Evolutionary conservation across 2,113 vertebrate genomes (phyloP), one percentile per base, ranked within the genome.

Genomic region (Pungitius pungitius): DNA sequence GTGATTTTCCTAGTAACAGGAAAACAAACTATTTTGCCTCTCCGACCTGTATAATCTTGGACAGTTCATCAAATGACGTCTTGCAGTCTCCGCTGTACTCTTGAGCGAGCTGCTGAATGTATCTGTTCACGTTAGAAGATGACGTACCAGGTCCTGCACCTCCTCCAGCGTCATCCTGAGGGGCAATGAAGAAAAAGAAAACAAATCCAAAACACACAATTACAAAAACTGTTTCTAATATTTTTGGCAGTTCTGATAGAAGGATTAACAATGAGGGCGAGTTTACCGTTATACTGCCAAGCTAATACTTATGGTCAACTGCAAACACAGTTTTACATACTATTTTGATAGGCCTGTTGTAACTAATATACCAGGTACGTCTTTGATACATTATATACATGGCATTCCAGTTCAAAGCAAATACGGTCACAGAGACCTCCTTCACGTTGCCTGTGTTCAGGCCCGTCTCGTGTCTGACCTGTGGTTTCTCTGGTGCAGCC

Each of bases 31-130:
- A 0, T 2, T 24, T 64, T 64, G 24, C 17, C 2, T 45, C 15
- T 47, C 73, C 51, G 85, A 99, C 98, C 96, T 99, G 98, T 81
- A 99, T 99, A 76, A 99, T 99, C 90, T 99, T 99, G 67, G 98
- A 99, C 55, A 99, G 96, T 39, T 99, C 98, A 39, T 99, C 98
- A 0, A 99, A 99, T 37, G 97, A 99, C 22, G 95, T 97, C 92
- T 97, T 99, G 93, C 98, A 99, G 85, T 99, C 98, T 12, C 98
- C 98, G 1, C 97, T 98, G 74, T 99, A 99, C 68, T 98, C 97
- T 90, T 99, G 98, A 9, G 98, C 98, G 84, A 99, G 85, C 89
- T 99, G 97, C 61, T 99, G 95, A 85, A 99, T 99, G 82, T 99
- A 98, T n/a, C 97, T 91, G 74, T 99, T 99, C 74, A 99, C 97